phyloP scores from a whole-genome alignment of 2,888 invertebrate species.

The Cheilosia vulpina region DNA sequence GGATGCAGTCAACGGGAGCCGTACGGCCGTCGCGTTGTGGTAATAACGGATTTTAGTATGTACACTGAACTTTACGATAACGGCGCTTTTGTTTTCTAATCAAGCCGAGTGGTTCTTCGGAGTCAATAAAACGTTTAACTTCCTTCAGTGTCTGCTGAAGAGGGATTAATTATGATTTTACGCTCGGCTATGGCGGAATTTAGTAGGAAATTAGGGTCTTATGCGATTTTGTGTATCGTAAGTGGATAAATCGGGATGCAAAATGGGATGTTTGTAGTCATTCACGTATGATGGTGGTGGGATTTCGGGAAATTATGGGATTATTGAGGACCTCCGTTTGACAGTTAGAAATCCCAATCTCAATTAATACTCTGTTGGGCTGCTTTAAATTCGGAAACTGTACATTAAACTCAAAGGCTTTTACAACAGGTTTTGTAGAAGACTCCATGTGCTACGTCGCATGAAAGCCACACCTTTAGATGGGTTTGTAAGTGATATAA shows the following conservation, averaged over 20 bases:
- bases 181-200: conserved; percentile 23
- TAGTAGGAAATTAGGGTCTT: conserved; percentile 21
- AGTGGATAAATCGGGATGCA: neutral
- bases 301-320: no score
- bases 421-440: no score
- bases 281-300: neutral
- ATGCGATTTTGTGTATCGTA: conserved; percentile 3
- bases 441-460: no score
- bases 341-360: no score
- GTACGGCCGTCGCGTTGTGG: conserved; percentile 11
- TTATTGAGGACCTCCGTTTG: no score
- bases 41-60: conserved; percentile 56
- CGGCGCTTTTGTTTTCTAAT: conserved; percentile 65
- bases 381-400: no score
- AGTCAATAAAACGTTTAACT: conserved; percentile 61
- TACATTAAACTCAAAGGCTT: no score
- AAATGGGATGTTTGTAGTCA: neutral
- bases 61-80: conserved; percentile 55
- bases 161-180: conserved; percentile 55
- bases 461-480: no score
- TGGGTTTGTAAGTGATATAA: no score
- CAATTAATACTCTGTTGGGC: no score
- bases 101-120: conserved; percentile 46
- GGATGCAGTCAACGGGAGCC: conserved; percentile 21
- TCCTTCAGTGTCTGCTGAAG: conserved; percentile 23